Evolutionary conservation across 2,797 vertebrate genomes (phyloP).

Genomic region (Nothura maculosa): DNA sequence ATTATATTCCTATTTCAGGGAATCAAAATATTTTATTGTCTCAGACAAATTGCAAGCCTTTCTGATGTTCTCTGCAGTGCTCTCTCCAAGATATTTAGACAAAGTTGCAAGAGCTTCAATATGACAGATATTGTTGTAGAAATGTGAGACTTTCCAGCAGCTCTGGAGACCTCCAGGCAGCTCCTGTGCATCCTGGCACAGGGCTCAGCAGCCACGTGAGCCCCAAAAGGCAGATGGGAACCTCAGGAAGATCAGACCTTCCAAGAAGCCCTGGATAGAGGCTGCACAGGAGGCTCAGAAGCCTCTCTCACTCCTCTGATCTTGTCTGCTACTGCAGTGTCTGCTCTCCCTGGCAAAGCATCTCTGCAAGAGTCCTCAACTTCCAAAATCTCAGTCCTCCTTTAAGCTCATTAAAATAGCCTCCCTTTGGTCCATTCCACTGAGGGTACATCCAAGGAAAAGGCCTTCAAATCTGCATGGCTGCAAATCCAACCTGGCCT

Average conservation of each 20-base stretch:
- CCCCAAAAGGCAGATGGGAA: too few relatives aligned
- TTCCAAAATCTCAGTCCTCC: background rate
- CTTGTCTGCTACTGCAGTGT: too few relatives aligned
- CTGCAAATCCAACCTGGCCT: background rate
- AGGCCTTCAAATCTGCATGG: background rate
- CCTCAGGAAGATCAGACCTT: background rate
- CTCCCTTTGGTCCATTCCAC: background rate
- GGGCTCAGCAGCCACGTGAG: too few relatives aligned
- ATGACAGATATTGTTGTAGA: background rate
- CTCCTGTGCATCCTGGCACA: too few relatives aligned
- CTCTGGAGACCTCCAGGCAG: too few relatives aligned
- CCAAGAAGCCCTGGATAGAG: background rate
- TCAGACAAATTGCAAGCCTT: background rate
- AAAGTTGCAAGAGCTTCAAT: background rate
- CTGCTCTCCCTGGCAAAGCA: background rate
- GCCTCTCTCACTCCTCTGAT: too few relatives aligned
- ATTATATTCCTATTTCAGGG: constrained; percentile 1
- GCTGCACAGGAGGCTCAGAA: background rate
- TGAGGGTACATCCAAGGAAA: background rate
- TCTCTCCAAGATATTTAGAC: background rate
- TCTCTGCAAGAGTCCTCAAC: background rate
- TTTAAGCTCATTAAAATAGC: background rate
- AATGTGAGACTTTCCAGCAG: background rate
- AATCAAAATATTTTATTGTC: constrained; percentile 25
- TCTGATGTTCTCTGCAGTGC: background rate